Base-by-base conservation (phyloP, 2,113 vertebrate genomes). In the Pomatorhinus ruficollis region DNA sequence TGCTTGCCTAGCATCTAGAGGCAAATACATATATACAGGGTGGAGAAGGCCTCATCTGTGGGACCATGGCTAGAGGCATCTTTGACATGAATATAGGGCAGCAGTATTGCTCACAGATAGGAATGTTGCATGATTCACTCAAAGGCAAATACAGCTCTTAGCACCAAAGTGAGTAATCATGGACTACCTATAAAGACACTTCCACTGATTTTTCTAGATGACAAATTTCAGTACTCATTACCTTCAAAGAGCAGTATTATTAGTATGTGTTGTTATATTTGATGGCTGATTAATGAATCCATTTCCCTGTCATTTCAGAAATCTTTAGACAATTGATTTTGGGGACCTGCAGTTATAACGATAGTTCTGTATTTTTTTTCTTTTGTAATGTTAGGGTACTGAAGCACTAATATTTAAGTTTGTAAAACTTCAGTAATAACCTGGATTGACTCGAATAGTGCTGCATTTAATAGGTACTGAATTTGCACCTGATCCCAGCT, bases 21-120 rank as follows among this genome's bases (percentile, higher is more conserved):
- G 25, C 6, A 42, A 35, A 24, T 15, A 6, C 7, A 33, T 17
- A 27, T 7, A 25, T 6, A 11, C 0, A 1, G 66, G 60, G 0
- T 28, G 68, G 81, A 60, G 64, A 54, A 15, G 16, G 66, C 52
- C 27, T 70, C 15, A 39, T 35, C 27, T 59, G 10, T 71, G 64
- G 37, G 23, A 56, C 39, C 54, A 7, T 53, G 20, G 23, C 33
- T 56, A 81, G n/a, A 70, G 31, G 23, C 50, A 83, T 70, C 49
- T 86, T 47, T 65, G 45, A 14, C 30, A 30, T 11, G 25, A 54
- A 15, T 47, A 49, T 3, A 63, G 39, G 64, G 33, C 69, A 89
- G 21, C 52, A 57, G 12, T 49, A 35, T 78, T 74, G 42, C 60
- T 93, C n/a, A 86, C 21, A 68, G 16, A 10, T 6, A 35, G 13